phyloP scores from a whole-genome alignment of 2,797 vertebrate genomes.

The Centroberyx gerrardi region DNA sequence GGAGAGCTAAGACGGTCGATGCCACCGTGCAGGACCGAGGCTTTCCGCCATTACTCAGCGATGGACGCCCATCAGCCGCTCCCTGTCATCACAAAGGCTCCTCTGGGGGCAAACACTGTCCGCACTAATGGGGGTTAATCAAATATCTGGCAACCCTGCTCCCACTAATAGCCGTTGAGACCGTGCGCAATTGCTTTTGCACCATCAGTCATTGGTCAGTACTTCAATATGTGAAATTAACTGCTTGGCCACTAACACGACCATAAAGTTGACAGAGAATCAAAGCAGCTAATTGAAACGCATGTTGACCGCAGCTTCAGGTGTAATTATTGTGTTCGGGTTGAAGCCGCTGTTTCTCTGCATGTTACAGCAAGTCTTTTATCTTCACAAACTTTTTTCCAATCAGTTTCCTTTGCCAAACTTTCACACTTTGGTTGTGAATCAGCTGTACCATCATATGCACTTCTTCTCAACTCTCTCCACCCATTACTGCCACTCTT shows the following conservation, averaged over 20 bases:
- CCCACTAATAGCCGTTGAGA: constrained; percentile 44
- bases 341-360: background rate
- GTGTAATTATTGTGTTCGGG: constrained; percentile 11
- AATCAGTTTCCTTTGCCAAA: constrained; percentile 23
- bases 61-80: constrained; percentile 48
- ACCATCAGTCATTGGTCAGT: constrained; percentile 38
- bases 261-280: constrained; percentile 38
- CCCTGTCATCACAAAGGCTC: constrained; percentile 60
- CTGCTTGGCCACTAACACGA: constrained; percentile 36
- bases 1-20: background rate
- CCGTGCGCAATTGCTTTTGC: constrained; percentile 10
- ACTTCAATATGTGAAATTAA: constrained; percentile 54
- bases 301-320: background rate
- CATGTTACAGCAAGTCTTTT: background rate
- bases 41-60: constrained; percentile 17
- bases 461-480: constrained; percentile 53
- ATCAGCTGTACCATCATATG: constrained; percentile 48
- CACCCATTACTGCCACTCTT: constrained; percentile 75
- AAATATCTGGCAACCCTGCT: constrained; percentile 69
- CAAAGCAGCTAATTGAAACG: constrained; percentile 24
- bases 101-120: constrained; percentile 60
- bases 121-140: constrained; percentile 71
- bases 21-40: background rate
- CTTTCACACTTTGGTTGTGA: constrained; percentile 15
- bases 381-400: constrained; percentile 16